Percentiles rank a stretch among this genome's conserved stretches.
phyloP scores from a whole-genome alignment of 2,797 vertebrate species.

The Sebastes minor region DNA sequence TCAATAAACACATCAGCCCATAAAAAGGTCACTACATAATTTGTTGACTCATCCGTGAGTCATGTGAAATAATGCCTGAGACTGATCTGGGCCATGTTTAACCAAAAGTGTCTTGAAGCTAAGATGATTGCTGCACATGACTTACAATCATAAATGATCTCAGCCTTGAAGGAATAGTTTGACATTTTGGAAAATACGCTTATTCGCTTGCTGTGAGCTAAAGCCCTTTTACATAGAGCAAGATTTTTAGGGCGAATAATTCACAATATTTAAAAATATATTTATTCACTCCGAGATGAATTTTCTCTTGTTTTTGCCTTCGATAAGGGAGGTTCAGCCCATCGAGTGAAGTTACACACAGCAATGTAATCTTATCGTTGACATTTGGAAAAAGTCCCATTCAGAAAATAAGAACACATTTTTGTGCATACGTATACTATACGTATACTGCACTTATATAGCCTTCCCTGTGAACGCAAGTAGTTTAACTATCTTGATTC shows the following conservation, averaged over 20 bases:
- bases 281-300: background rate
- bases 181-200: constrained; percentile 23
- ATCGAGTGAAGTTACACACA: background rate
- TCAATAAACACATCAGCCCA: constrained; percentile 44
- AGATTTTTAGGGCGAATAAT: background rate
- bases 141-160: constrained; percentile 17
- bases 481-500: background rate
- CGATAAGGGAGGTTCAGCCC: background rate
- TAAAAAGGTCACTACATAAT: constrained; percentile 30
- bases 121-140: constrained; percentile 18
- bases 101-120: constrained; percentile 25
- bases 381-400: background rate
- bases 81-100: constrained; percentile 20
- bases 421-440: background rate
- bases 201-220: background rate
- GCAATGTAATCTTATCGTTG: background rate
- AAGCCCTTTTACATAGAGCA: background rate
- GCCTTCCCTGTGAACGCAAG: background rate
- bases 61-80: constrained; percentile 29
- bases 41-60: constrained; percentile 54
- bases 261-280: background rate
- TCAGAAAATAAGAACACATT: background rate
- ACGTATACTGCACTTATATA: background rate
- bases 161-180: constrained; percentile 20
- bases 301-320: background rate